Evolutionary conservation across 2,113 vertebrate genomes (phyloP).

Genomic region (Anthoscopus minutus): DNA sequence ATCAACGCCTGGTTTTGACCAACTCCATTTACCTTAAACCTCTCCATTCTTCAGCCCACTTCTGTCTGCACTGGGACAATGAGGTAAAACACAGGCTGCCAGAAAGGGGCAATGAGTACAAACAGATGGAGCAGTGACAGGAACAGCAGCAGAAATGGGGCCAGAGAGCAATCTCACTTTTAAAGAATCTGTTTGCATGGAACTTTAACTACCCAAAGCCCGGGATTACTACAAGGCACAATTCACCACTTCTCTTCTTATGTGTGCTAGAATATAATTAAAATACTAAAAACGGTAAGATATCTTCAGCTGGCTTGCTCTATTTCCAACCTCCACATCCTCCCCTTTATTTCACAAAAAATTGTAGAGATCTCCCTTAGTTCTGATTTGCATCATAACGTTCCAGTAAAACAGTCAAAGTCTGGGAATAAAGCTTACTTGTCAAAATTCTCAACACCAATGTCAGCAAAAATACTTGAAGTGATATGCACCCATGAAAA

Average conservation of each 20-base stretch:
- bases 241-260: background rate
- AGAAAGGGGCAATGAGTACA: background rate
- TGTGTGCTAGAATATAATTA: background rate
- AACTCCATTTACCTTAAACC: background rate
- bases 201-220: background rate
- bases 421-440: background rate
- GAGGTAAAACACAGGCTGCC: background rate
- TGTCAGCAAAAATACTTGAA: background rate
- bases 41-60: background rate
- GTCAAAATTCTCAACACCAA: background rate
- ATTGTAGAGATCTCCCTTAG: background rate
- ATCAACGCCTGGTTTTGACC: background rate
- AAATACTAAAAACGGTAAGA: background rate
- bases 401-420: background rate
- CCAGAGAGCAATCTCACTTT: background rate
- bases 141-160: background rate
- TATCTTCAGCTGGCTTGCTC: background rate
- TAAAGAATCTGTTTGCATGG: background rate
- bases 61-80: background rate
- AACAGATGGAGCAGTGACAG: background rate
- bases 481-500: background rate
- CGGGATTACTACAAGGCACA: background rate
- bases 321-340: background rate
- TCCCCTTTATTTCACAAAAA: background rate
- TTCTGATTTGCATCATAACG: background rate